These are phyloP conservation scores for Muricea muricata DNA, from an alignment of 92 coral and sea anemone genomes.

Conservation along the genomic window DNA sequence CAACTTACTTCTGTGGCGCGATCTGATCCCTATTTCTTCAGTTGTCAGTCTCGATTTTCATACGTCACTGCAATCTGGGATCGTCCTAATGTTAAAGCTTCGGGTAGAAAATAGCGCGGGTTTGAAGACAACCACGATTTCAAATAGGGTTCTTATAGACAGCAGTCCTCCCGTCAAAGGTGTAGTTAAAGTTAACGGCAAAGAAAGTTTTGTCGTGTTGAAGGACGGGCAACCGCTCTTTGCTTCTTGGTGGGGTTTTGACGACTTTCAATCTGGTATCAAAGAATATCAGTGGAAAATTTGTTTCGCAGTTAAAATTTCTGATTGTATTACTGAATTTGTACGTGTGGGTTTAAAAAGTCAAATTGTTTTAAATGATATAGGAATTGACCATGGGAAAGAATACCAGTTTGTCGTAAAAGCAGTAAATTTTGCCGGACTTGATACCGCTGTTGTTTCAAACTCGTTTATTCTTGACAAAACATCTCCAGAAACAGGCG, in stretches of 20 bases:
- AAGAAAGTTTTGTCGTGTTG: constrained; percentile 55
- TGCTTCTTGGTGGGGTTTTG: constrained; percentile 84
- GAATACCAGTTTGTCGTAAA: constrained; percentile 73
- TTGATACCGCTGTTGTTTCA: constrained; percentile 69
- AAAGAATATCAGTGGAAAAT: constrained; percentile 81
- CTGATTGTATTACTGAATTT: constrained; percentile 71
- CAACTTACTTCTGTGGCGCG: constrained; percentile 66
- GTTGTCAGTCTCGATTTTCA: constrained; percentile 36
- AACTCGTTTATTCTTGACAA: constrained; percentile 75
- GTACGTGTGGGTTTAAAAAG: constrained; percentile 63
- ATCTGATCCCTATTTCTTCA: constrained; percentile 32
- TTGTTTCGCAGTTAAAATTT: constrained; percentile 60
- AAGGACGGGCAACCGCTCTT: constrained; percentile 63
- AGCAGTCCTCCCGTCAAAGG: constrained; percentile 75
- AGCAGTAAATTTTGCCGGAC: constrained; percentile 79
- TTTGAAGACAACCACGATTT: constrained; percentile 54
- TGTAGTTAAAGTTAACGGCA: constrained; percentile 70
- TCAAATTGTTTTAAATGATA: constrained; percentile 50
- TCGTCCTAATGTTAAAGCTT: constrained; percentile 61
- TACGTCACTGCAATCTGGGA: constrained; percentile 74
- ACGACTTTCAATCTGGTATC: constrained; percentile 80
- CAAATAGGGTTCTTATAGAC: constrained; percentile 73
- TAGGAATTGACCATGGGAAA: constrained; percentile 78
- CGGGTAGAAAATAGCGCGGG: constrained; percentile 83
- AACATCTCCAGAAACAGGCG: constrained; percentile 67